Evolutionary conservation across 2,113 vertebrate species (phyloP), one percentile per base, ranked within the genome.

Genomic region (Cyanoramphus novaezelandiae): DNA sequence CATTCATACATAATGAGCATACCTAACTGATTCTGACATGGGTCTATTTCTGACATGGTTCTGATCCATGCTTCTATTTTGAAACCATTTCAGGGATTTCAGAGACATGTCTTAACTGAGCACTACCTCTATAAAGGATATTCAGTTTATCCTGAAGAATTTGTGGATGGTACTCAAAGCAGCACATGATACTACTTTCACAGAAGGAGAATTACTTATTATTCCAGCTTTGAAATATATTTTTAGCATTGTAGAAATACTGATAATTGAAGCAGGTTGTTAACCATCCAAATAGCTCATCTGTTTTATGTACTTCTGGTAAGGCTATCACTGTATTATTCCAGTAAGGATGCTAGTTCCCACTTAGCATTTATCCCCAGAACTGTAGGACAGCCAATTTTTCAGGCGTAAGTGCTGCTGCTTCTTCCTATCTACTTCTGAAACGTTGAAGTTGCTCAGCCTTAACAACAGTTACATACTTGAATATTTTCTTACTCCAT

Each of bases 41-140:
- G 35, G 20, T 68, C 78, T 97, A 93, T 95, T 96, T 96, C 86
- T 89, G 77, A 67, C 55, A 33, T 39, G 41, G 74, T 92, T 95
- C 77, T 87, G 78, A 95, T 74, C 81, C 62, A 41, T 28, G 81
- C 25, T 96, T 87, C 89, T 97, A 94, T 94, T 95, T 13, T 91
- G 44, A 89, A 91, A 95, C 11, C 28, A 33, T 82, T 94, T 90
- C 80, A 89, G 35, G 29, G 86, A 91, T 91, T 92, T 88, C 21
- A 60, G 9, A 89, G 74, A 72, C 59, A 80, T 82, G 65, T 82
- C 88, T 90, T 84, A 69, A 93, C 44, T 13, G 44, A 80, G 33
- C 21, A 78, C 86, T 64, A 43, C 13, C 29, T 84, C 53, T 72
- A 31, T 39, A 65, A 87, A 86, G 41, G 47, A 69, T 57, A 77